These are phyloP conservation scores for Tryphoninae sp. DNA, from an alignment of 2,888 invertebrate species.

Conservation along the genomic window DNA sequence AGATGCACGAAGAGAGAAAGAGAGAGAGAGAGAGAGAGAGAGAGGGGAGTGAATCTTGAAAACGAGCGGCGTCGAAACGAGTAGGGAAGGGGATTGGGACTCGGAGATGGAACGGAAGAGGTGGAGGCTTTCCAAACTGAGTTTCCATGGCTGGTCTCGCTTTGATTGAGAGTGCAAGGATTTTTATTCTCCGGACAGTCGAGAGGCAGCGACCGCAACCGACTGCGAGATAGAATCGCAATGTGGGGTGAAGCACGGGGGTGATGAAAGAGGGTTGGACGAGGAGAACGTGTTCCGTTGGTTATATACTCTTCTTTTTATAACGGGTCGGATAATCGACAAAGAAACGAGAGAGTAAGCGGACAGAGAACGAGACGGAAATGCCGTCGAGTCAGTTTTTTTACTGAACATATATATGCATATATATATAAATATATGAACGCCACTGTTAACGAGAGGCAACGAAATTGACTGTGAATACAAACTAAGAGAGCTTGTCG, in stretches of 20 bases:
- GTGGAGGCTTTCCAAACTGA: slow-evolving; percentile 25
- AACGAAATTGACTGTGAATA: slow-evolving; percentile 12
- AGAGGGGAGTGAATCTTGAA: slow-evolving; percentile 52
- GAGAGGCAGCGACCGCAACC: slow-evolving; percentile 14
- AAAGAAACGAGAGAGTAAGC: slow-evolving; percentile 14
- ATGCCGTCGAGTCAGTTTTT: not conserved
- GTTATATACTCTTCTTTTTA: slow-evolving; percentile 25
- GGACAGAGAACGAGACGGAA: not conserved
- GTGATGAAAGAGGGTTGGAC: not conserved
- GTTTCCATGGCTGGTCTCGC: slow-evolving; percentile 59
- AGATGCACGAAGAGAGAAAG: slow-evolving; percentile 17
- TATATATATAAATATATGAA: slow-evolving; percentile 16
- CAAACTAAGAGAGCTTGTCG: not conserved
- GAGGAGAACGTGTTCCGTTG: slow-evolving; percentile 7
- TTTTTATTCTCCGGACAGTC: slow-evolving; percentile 47
- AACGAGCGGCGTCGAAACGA: not conserved
- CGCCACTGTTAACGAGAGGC: not conserved
- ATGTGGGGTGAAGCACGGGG: slow-evolving; percentile 30
- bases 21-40: not conserved
- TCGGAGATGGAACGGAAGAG: slow-evolving; percentile 4
- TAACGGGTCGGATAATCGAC: slow-evolving; percentile 26
- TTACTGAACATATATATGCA: not conserved
- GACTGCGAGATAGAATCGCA: slow-evolving; percentile 56
- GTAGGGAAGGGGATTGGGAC: not conserved
- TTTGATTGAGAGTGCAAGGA: slow-evolving; percentile 73